A percentile compares a stretch with the other conserved stretches of the same genome.
Conservation (phyloP, 2,113 vertebrate genomes). For the Synchiropus splendidus region DNA sequence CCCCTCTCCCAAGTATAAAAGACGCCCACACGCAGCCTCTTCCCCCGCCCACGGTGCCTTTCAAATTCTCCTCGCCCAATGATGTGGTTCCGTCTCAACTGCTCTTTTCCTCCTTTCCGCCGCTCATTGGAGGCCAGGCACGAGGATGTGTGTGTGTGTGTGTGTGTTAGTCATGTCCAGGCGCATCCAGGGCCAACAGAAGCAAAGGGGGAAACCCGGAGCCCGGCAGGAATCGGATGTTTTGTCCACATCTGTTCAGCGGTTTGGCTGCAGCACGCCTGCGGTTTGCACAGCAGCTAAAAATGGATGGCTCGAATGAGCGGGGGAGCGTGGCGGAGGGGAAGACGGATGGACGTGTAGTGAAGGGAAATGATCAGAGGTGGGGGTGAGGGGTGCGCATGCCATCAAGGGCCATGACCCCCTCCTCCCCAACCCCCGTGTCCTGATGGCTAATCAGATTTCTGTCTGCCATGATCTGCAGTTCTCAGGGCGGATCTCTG, state of each 20-base stretch:
- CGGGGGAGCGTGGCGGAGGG: constrained; percentile 21
- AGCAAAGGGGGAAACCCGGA: constrained; percentile 54
- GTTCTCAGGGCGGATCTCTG: constrained; percentile 29
- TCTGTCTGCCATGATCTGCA: constrained; percentile 50
- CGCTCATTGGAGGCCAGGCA: constrained; percentile 17
- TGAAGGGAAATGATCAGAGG: constrained; percentile 16
- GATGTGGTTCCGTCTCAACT: no score
- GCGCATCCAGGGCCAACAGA: constrained; percentile 49
- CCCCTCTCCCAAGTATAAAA: constrained; percentile 50
- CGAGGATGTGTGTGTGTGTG: constrained; percentile 37
- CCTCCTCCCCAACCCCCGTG: constrained; percentile 4
- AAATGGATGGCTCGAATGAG: constrained; percentile 45
- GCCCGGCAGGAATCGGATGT: constrained; percentile 56
- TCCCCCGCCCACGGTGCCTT: constrained; percentile 50
- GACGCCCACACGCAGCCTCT: constrained; percentile 48
- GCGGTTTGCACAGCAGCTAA: constrained; percentile 49
- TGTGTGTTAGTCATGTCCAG: constrained; percentile 60
- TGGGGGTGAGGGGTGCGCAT: constrained; percentile 37
- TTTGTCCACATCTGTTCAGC: constrained; percentile 58
- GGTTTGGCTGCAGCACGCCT: constrained; percentile 44
- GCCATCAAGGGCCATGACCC: constrained; percentile 50
- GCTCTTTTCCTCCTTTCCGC: constrained; percentile 32
- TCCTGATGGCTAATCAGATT: constrained; percentile 52
- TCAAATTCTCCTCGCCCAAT: constrained; percentile 11
- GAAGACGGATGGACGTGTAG: constrained; percentile 34